phyloP scores from a whole-genome alignment of 2,888 invertebrate genomes.

The Sarcophaga variegata region DNA sequence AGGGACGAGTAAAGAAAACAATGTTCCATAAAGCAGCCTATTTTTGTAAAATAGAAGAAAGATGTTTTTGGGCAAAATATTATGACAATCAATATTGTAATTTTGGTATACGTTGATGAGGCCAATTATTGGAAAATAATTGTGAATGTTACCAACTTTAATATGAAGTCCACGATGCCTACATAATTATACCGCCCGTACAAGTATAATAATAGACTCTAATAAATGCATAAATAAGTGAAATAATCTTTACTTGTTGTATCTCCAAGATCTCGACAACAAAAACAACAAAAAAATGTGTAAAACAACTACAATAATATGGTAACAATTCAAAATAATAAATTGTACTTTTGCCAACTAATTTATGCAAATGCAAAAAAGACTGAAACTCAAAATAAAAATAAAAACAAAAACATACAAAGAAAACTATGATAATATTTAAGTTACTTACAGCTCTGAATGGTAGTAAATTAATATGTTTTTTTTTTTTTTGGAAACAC shows the following conservation, averaged over 20 bases:
- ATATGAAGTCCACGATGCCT: not conserved
- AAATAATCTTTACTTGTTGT: conserved; percentile 43
- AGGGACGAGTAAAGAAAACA: not conserved
- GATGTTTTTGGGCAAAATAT: not conserved
- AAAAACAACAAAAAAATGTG: conserved; percentile 33
- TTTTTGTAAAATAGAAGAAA: not conserved
- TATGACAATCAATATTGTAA: too few species aligned
- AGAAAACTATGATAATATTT: conserved; percentile 23
- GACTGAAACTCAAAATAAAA: too few species aligned
- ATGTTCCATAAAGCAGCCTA: too few species aligned
- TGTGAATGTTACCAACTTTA: not conserved
- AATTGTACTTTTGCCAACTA: conserved; percentile 49
- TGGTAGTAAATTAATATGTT: conserved; percentile 54
- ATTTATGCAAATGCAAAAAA: conserved; percentile 61
- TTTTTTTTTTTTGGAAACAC: conserved; percentile 20
- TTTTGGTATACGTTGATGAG: too few species aligned
- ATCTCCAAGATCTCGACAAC: conserved; percentile 58
- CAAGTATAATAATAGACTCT: not conserved
- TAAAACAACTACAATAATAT: conserved; percentile 25
- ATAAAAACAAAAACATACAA: not conserved
- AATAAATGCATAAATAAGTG: conserved; percentile 37
- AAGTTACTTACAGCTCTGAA: conserved; percentile 27
- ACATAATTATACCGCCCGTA: not conserved
- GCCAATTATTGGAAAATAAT: too few species aligned
- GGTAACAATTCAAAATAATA: conserved; percentile 50